Base-by-base conservation (phyloP, 2,888 invertebrate species). In the Elgonia sp. region DNA sequence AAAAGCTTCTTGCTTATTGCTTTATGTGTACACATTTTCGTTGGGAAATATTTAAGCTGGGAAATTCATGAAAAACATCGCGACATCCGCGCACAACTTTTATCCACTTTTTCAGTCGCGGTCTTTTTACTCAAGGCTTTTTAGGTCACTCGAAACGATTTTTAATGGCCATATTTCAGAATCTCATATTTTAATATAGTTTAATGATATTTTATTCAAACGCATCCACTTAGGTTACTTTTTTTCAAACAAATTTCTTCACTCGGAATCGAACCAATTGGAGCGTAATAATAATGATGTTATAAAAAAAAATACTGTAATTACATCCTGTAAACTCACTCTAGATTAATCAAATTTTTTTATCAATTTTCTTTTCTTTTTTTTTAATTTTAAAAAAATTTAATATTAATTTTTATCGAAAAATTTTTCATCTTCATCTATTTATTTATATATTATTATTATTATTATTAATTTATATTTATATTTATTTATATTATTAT, bases 131-230 rank as follows among this genome's bases (percentile, higher is more conserved):
- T 53, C 39, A 16, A 46, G n/a, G 21, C 57, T 77, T 63, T 77
- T 70, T 62, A 76, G 76, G 84, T 77, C 79, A 65, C 20, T 84
- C 37, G 55, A 76, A 84, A 70, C 29, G 18, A 37, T 42, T 84
- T 84, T 84, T 83, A 84, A 84, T 76, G 69, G 62, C 29, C 60
- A 69, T 40, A 42, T 60, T 76, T 76, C 62, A 50, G 7, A 55
- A 65, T 63, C 18, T 79, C 39, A 81, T 70, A 46, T 70, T 50
- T 81, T 55, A 53, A 42, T 65, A 63, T 73, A 69, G 20, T 76
- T 69, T 76, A 83, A 83, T 75, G 60, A 83, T 62, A 76, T 84
- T 79, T 65, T 39, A 77, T 77, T 79, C 77, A 69, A 75, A 75
- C 50, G 75, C 29, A 40, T 65, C 63, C 55, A 46, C 53, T 83